Evolutionary conservation across 2,888 invertebrate species (phyloP).

Genomic region (Chrysomela aeneicollis): DNA sequence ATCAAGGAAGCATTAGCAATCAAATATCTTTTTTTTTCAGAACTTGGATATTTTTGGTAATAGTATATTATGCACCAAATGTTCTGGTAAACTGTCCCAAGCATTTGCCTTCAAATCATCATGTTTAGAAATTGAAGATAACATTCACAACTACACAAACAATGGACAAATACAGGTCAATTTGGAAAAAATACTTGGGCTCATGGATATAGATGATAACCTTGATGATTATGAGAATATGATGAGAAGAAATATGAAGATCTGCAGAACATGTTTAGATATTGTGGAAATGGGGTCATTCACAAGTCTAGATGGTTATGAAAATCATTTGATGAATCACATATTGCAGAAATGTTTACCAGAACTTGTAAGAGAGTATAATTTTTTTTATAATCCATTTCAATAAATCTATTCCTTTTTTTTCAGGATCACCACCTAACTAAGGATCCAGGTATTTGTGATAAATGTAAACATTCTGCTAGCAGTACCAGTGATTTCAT

Average conservation of each 20-base stretch:
- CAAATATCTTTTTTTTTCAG: slow-evolving; percentile 11
- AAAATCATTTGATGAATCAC: slow-evolving; percentile 4
- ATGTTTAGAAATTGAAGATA: slow-evolving; percentile 27
- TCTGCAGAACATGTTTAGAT: slow-evolving; percentile 25
- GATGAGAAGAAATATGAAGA: neutral
- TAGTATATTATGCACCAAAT: slow-evolving; percentile 13
- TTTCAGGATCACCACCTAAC: slow-evolving; percentile 22
- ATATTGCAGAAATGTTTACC: slow-evolving; percentile 17
- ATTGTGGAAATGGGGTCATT: slow-evolving; percentile 14
- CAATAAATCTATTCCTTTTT: no score
- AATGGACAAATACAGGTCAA: slow-evolving; percentile 20
- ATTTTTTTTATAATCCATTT: no score
- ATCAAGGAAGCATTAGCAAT: neutral
- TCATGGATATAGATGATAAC: slow-evolving; percentile 3
- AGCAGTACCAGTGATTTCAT: slow-evolving; percentile 10
- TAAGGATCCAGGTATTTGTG: slow-evolving; percentile 18
- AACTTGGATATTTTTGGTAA: slow-evolving; percentile 8
- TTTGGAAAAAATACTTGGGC: slow-evolving; percentile 24
- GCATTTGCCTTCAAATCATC: slow-evolving; percentile 21
- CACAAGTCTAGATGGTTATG: slow-evolving; percentile 2
- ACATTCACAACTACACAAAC: slow-evolving; percentile 19
- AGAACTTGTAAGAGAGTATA: slow-evolving; percentile 22
- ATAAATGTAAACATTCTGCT: slow-evolving; percentile 9
- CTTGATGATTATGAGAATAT: neutral
- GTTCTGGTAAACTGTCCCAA: slow-evolving; percentile 3